These are phyloP conservation scores for Drepana falcataria DNA, from an alignment of 2,888 invertebrate species.

Conservation along the genomic window DNA sequence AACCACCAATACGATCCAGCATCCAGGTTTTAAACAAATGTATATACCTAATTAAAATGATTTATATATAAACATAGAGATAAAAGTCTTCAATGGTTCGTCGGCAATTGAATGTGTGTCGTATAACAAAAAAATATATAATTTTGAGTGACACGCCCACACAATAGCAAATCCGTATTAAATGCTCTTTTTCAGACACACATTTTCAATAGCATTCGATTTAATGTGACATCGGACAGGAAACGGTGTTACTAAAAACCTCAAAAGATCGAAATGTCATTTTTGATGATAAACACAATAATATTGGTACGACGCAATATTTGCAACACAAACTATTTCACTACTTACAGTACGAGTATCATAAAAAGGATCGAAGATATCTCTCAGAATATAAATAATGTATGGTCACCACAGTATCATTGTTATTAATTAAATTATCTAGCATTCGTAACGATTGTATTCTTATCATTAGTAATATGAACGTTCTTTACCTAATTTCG, in stretches of 20 bases:
- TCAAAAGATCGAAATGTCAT: conserved; percentile 35
- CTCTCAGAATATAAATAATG: too few relatives aligned
- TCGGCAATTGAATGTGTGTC: conserved; percentile 25
- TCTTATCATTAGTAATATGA: too few relatives aligned
- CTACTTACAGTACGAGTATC: background rate
- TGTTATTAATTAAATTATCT: too few relatives aligned
- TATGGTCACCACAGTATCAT: too few relatives aligned
- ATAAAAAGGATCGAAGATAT: background rate
- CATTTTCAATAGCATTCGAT: conserved; percentile 49
- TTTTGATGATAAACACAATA: conserved; percentile 16
- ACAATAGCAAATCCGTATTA: conserved; percentile 66
- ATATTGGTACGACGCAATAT: conserved; percentile 6
- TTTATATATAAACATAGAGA: too few relatives aligned
- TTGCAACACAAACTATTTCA: background rate
- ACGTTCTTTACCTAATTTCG: too few relatives aligned
- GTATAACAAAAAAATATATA: conserved; percentile 42
- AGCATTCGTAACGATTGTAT: too few relatives aligned
- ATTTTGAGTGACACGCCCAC: conserved; percentile 68
- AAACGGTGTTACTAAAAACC: conserved; percentile 48
- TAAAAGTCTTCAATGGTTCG: conserved; percentile 11
- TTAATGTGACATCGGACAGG: conserved; percentile 57
- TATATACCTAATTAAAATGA: too few relatives aligned
- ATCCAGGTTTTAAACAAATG: too few relatives aligned
- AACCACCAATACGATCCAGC: too few relatives aligned
- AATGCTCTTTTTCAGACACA: conserved; percentile 64